Percentiles rank a stretch among this genome's conserved stretches.
phyloP scores from a whole-genome alignment of 1,140 invertebrate genomes.

The Drosophila murphyi region DNA sequence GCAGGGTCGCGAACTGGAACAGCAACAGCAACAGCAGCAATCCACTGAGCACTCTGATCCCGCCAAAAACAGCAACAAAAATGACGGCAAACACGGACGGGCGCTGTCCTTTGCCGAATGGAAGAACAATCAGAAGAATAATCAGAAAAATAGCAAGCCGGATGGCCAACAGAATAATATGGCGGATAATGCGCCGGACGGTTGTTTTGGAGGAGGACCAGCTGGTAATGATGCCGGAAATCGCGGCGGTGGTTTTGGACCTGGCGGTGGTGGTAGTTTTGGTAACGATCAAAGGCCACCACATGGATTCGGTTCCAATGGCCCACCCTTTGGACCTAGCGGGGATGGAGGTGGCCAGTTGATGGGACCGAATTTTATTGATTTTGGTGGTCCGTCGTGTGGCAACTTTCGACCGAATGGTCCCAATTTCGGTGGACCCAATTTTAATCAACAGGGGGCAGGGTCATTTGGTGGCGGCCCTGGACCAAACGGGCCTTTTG shows the following conservation, averaged over 20 bases:
- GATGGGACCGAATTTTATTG: conserved; percentile 29
- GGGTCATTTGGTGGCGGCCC: conserved; percentile 22
- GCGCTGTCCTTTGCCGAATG: conserved; percentile 68
- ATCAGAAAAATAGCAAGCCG: conserved; percentile 11
- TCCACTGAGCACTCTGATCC: conserved; percentile 19
- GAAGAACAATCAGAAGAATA: conserved; percentile 67
- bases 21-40: conserved; percentile 2
- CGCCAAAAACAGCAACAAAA: conserved; percentile 38
- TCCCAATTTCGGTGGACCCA: conserved; percentile 29
- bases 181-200: not conserved
- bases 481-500: conserved; percentile 42
- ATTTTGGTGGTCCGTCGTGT: conserved; percentile 25
- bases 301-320: conserved; percentile 28
- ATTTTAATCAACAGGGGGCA: conserved; percentile 42
- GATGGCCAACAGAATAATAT: not conserved
- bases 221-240: not conserved
- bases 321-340: conserved; percentile 20
- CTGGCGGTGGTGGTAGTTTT: not conserved
- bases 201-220: conserved; percentile 1
- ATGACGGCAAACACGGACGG: conserved; percentile 15
- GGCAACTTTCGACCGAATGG: conserved; percentile 26
- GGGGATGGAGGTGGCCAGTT: conserved; percentile 12
- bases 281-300: conserved; percentile 9
- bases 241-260: conserved; percentile 13
- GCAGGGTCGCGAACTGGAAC: conserved; percentile 49